phyloP scores from a whole-genome alignment of 2,113 vertebrate genomes.

The Typhlomys cinereus region DNA sequence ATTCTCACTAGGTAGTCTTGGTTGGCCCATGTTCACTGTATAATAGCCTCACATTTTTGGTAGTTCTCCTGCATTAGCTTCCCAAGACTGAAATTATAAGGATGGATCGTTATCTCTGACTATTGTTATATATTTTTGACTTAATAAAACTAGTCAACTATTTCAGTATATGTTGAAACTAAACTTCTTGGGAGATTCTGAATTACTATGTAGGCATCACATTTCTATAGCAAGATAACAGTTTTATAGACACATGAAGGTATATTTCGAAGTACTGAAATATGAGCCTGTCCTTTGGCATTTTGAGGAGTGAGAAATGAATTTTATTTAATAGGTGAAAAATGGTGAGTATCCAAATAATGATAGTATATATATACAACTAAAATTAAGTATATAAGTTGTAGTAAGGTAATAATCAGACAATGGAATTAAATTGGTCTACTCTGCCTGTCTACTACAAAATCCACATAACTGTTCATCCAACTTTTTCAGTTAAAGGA shows the following conservation, averaged over 20 bases:
- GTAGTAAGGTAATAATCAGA: constrained; percentile 4
- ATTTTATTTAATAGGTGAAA: constrained; percentile 8
- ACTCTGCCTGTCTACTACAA: background rate
- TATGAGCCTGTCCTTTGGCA: constrained; percentile 27
- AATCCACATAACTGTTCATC: background rate
- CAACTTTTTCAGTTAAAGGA: constrained; percentile 36
- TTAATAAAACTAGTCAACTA: constrained; percentile 22
- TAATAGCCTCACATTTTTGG: background rate
- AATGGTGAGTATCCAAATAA: background rate
- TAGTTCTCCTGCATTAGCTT: background rate
- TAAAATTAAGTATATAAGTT: background rate
- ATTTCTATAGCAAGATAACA: constrained; percentile 18
- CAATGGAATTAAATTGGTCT: constrained; percentile 44
- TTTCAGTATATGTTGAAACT: constrained; percentile 29
- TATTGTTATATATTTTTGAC: constrained; percentile 33
- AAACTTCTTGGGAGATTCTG: constrained; percentile 12
- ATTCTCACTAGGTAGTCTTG: background rate
- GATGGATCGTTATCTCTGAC: background rate
- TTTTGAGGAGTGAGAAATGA: background rate
- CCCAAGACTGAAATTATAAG: background rate
- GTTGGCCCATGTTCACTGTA: background rate
- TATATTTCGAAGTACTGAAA: constrained; percentile 24
- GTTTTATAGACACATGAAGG: background rate
- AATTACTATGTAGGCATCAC: background rate
- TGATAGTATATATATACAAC: no score